Percentiles rank a stretch among this genome's conserved stretches.
These are phyloP conservation scores for Bombyx huttoni DNA, from an alignment of 2,888 invertebrate genomes.

Conservation along the genomic window DNA sequence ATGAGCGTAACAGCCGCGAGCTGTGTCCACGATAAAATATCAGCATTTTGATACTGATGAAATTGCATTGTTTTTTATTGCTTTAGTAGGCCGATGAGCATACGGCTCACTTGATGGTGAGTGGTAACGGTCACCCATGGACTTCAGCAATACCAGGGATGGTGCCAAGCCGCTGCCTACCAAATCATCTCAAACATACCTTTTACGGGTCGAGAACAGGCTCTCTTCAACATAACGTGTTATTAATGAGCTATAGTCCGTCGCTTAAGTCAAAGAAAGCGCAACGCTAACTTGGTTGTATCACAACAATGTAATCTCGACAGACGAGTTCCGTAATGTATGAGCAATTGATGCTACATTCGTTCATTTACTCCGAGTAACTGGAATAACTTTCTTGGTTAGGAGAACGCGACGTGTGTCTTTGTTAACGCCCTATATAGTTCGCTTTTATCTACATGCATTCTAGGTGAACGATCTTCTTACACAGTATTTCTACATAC, in stretches of 20 bases:
- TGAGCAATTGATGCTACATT: conserved; percentile 21
- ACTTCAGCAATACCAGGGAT: too few species aligned
- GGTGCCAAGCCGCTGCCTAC: too few species aligned
- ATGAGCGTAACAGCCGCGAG: not conserved
- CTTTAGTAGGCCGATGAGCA: too few species aligned
- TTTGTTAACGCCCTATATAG: conserved; percentile 44
- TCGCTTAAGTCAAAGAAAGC: conserved; percentile 18
- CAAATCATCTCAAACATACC: not conserved
- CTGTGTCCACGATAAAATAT: too few species aligned
- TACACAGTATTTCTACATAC: conserved; percentile 28
- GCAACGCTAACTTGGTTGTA: conserved; percentile 15
- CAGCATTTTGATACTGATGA: not conserved
- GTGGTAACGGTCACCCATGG: too few species aligned
- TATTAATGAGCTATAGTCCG: conserved; percentile 3
- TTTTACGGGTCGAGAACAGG: not conserved
- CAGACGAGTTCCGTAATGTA: conserved; percentile 13
- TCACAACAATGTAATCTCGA: conserved; percentile 22
- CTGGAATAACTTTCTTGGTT: conserved; percentile 41
- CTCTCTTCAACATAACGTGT: not conserved
- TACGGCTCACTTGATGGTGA: too few species aligned
- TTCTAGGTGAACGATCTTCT: conserved; percentile 48
- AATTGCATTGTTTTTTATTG: too few species aligned
- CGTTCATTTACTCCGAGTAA: conserved; percentile 29
- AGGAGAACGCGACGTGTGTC: conserved; percentile 37
- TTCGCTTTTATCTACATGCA: conserved; percentile 43